phyloP scores from a whole-genome alignment of 2,797 vertebrate genomes.

The Meda fulgida region DNA sequence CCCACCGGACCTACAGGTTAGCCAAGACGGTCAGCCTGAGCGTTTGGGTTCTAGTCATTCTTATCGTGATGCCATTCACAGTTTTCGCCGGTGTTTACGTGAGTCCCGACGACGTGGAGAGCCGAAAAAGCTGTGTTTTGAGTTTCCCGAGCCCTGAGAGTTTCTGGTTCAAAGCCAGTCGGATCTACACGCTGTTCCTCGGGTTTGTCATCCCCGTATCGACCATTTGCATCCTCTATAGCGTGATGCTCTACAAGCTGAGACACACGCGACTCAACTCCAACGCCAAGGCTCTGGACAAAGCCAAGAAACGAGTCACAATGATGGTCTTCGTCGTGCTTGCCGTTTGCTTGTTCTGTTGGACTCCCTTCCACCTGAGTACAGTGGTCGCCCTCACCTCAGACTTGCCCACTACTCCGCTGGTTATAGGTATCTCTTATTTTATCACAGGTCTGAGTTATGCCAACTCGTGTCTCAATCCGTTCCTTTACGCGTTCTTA shows the following conservation, averaged over 20 bases:
- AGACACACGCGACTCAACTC: conserved; percentile 71
- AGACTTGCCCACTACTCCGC: conserved; percentile 75
- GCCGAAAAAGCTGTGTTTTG: conserved; percentile 73
- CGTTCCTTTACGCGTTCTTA: conserved; percentile 78
- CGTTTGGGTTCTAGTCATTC: conserved; percentile 74
- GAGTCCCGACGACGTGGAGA: conserved; percentile 66
- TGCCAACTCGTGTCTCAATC: conserved; percentile 78
- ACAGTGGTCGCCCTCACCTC: conserved; percentile 77
- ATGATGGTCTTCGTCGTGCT: conserved; percentile 77
- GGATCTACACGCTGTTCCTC: conserved; percentile 74
- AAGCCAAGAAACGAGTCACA: conserved; percentile 77
- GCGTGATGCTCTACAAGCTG: conserved; percentile 73
- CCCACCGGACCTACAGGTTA: conserved; percentile 67
- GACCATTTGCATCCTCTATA: conserved; percentile 75
- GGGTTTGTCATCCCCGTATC: conserved; percentile 75
- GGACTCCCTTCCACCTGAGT: conserved; percentile 79
- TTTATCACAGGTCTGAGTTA: conserved; percentile 80
- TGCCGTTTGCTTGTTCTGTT: conserved; percentile 78
- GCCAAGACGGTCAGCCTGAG: conserved; percentile 74
- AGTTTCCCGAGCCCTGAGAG: conserved; percentile 76
- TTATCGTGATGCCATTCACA: conserved; percentile 75
- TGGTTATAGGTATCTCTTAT: conserved; percentile 76
- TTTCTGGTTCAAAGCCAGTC: conserved; percentile 78
- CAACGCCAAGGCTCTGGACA: conserved; percentile 74
- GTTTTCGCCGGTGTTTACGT: conserved; percentile 74